Evolutionary conservation across 1,140 invertebrate genomes (phyloP).

Genomic region (Dermatophagoides farinae): DNA sequence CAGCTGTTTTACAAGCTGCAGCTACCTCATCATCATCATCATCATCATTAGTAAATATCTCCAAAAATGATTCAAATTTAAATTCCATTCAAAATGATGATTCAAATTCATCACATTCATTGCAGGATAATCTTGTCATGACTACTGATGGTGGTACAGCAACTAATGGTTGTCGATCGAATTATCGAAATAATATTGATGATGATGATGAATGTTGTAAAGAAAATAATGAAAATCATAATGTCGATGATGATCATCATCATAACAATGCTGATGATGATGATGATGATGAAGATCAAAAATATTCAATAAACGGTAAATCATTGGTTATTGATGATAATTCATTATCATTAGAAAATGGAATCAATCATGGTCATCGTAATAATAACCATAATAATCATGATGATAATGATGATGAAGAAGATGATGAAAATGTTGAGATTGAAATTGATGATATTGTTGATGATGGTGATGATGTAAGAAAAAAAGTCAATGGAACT

Average conservation of each 20-base stretch:
- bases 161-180: no score
- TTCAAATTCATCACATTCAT: no score
- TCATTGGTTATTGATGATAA: not conserved
- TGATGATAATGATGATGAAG: not conserved
- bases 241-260: not conserved
- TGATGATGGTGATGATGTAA: not conserved
- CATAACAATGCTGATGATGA: not conserved
- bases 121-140: no score
- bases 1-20: not conserved
- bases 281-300: not conserved
- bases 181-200: not conserved
- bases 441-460: slow-evolving; percentile 2
- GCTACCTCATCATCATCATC: not conserved
- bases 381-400: not conserved
- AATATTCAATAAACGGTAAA: no score
- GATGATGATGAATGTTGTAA: not conserved
- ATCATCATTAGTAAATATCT: no score
- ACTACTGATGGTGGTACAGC: no score
- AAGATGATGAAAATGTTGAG: slow-evolving; percentile 6
- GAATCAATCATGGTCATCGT: not conserved
- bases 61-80: no score
- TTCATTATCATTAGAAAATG: not conserved
- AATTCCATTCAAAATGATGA: no score
- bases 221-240: not conserved
- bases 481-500: not conserved